phyloP scores from a whole-genome alignment of 2,888 invertebrate species.

The Lingula anatina region DNA sequence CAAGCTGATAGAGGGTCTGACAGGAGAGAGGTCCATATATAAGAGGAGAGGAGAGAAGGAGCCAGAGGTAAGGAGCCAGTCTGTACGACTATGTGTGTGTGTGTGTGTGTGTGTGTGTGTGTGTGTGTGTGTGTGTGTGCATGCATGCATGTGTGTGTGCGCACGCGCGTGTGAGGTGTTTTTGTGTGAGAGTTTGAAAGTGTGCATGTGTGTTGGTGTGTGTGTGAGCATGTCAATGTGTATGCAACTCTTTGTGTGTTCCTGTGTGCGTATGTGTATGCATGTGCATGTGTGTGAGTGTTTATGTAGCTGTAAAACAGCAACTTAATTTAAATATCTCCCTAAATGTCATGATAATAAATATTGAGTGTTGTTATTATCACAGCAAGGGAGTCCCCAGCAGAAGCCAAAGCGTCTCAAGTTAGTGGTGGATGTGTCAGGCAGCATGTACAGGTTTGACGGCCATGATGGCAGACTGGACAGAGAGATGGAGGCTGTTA shows the following conservation, averaged over 20 bases:
- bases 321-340: too few relatives aligned
- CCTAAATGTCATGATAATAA: too few relatives aligned
- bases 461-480: constrained; percentile 90
- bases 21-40: constrained; percentile 90
- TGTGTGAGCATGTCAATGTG: constrained; percentile 6
- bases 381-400: constrained; percentile 59
- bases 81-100: constrained; percentile 6
- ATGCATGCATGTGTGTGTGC: constrained; percentile 6
- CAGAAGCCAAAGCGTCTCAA: constrained; percentile 82
- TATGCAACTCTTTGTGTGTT: constrained; percentile 7
- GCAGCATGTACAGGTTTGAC: constrained; percentile 97
- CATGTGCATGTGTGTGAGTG: constrained; percentile 8
- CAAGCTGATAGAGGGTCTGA: constrained; percentile 85
- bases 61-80: constrained; percentile 60
- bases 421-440: constrained; percentile 87
- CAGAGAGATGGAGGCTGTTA: constrained; percentile 79
- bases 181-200: not conserved
- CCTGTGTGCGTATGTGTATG: constrained; percentile 7
- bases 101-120: constrained; percentile 6
- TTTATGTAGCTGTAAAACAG: constrained; percentile 8
- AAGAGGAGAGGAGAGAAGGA: constrained; percentile 76
- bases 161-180: constrained; percentile 1
- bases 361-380: too few relatives aligned
- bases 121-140: constrained; percentile 6
- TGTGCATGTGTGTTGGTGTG: constrained; percentile 7